Base-by-base conservation (phyloP, 1,140 invertebrate species). In the Spodoptera litura region DNA sequence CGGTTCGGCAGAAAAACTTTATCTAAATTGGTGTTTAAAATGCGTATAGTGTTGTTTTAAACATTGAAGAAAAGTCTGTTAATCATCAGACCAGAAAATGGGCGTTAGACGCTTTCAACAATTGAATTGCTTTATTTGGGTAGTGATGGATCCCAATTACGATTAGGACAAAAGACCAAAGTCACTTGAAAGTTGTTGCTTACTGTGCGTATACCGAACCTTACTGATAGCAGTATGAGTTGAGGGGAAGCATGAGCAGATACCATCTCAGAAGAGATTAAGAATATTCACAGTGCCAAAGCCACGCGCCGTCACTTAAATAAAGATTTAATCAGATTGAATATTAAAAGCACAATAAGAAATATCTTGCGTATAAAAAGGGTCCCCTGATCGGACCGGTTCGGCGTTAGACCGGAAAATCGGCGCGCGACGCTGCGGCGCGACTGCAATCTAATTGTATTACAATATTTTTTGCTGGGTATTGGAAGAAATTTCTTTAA, bases 321-420 rank as follows among this genome's bases (percentile, higher is more conserved):
- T 52, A 52, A 52, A 68, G 44, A 52, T 51, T 51, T 52, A 68
- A 68, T 68, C 64, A 49, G 62, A 25, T 25, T 68, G 51, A 51
- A 68, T 68, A 51, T 68, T 11, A 66, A 51, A 66, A 6, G 20
- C 15, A 51, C 38, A 66, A 66, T 66, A 66, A 66, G 62, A 66
- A 52, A 52, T 68, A 68, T 20, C 64, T 68, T 11, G 71, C 35
- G 35, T 49, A 61, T 49, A 49, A 74, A 27, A 31, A 73, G 20
- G 35, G 55, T 55, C 15, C 52, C 31, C 51, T 52, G 56, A 44
- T 27, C 27, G 44, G 75, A 83, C 78, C 80, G 83, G 77, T 84
- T 78, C 51, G 59, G 78, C 78, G 81, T 51, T 79, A 83, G 85
- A 87, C 84, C 82, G 82, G 84, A 81, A 84, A 85, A 85, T 85